These are phyloP conservation scores for Noctua fimbriata DNA, from an alignment of 2,888 invertebrate genomes.

Conservation along the genomic window DNA sequence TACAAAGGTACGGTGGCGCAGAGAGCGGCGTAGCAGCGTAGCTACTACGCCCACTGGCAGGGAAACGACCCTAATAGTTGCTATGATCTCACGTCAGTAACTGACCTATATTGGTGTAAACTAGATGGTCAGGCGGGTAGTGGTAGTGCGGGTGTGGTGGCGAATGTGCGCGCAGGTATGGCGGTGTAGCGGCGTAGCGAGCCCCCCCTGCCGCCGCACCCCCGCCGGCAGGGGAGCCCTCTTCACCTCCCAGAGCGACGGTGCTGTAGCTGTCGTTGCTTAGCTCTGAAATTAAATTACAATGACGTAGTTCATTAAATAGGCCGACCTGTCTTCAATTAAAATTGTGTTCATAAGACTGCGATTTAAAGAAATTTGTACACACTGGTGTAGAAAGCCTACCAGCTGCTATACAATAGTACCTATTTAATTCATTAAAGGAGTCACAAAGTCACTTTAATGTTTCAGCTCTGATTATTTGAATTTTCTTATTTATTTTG, in stretches of 20 bases:
- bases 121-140: slow-evolving; percentile 95
- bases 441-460: not conserved
- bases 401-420: not conserved
- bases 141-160: slow-evolving; percentile 95
- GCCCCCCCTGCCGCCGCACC: slow-evolving; percentile 90
- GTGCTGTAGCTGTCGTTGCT: slow-evolving; percentile 97
- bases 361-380: not conserved
- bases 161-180: slow-evolving; percentile 94
- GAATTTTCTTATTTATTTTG: not conserved
- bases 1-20: slow-evolving; percentile 95
- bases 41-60: slow-evolving; percentile 88
- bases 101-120: slow-evolving; percentile 95
- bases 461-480: not conserved
- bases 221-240: slow-evolving; percentile 92
- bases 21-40: slow-evolving; percentile 91
- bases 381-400: not conserved
- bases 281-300: slow-evolving; percentile 90
- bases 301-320: not conserved
- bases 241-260: slow-evolving; percentile 95
- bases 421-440: not conserved
- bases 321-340: not conserved
- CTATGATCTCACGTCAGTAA: not conserved
- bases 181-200: slow-evolving; percentile 92
- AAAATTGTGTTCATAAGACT: not conserved
- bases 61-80: slow-evolving; percentile 91